Conservation (phyloP, 2,113 vertebrate species). For the Lepisosteus osseus region DNA sequence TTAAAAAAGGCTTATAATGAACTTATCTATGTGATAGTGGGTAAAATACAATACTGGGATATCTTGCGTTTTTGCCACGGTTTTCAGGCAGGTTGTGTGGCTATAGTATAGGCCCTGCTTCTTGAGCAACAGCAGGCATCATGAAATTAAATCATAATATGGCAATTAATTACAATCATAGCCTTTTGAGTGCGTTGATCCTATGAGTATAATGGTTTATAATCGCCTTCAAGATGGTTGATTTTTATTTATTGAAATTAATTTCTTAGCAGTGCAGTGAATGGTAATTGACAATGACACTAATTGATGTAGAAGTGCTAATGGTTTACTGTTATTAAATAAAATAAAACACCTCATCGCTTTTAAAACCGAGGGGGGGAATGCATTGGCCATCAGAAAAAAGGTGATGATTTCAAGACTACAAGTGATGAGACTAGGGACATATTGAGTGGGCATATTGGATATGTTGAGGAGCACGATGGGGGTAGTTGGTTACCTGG, state of each 20-base stretch:
- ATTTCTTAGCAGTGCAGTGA: conserved; percentile 38
- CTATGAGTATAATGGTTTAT: conserved; percentile 33
- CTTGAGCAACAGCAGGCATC: conserved; percentile 25
- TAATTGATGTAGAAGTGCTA: conserved; percentile 36
- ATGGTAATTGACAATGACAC: conserved; percentile 34
- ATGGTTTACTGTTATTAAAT: conserved; percentile 27
- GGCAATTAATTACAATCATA: conserved; percentile 32
- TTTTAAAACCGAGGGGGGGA: too few relatives aligned
- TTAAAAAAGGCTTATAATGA: too few relatives aligned
- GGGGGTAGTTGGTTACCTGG: too few relatives aligned
- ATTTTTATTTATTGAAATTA: conserved; percentile 40
- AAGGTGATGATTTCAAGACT: too few relatives aligned
- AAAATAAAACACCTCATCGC: background rate
- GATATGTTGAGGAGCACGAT: too few relatives aligned
- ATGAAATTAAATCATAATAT: conserved; percentile 35
- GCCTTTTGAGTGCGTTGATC: conserved; percentile 20
- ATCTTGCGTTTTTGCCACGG: too few relatives aligned
- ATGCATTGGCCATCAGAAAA: too few relatives aligned
- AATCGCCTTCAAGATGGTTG: conserved; percentile 37
- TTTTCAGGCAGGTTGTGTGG: too few relatives aligned
- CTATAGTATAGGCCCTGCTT: background rate
- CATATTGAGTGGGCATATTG: too few relatives aligned
- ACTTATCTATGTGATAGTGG: too few relatives aligned
- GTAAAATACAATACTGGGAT: too few relatives aligned
- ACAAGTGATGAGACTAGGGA: too few relatives aligned